These are phyloP conservation scores for Hemicordylus capensis DNA, from an alignment of 2,113 vertebrate species.

Conservation along the genomic window DNA sequence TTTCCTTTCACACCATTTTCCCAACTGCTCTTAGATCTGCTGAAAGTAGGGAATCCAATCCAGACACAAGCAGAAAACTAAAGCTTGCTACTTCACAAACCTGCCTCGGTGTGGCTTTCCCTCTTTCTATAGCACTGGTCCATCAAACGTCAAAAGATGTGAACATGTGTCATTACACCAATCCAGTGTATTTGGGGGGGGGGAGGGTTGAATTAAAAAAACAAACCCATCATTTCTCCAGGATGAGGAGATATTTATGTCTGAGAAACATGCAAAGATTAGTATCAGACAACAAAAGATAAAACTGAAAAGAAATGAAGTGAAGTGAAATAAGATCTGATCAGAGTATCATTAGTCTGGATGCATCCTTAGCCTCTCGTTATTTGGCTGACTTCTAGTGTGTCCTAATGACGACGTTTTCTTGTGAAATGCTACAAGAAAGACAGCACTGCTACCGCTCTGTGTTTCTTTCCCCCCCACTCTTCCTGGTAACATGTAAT, in stretches of 20 bases:
- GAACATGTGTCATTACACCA: neutral
- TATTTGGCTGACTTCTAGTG: neutral
- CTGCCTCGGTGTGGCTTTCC: neutral
- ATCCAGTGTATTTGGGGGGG: no score
- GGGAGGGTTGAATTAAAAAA: no score
- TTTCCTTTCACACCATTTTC: neutral
- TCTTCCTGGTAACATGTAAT: neutral
- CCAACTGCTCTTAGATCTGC: no score
- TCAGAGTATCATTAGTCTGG: no score
- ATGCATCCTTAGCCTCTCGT: neutral
- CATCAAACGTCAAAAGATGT: neutral
- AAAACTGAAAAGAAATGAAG: neutral
- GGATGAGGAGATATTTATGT: neutral
- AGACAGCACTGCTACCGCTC: neutral
- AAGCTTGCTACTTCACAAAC: neutral
- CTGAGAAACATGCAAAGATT: neutral
- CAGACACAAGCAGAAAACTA: neutral
- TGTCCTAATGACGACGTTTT: neutral
- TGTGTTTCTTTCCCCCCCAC: neutral
- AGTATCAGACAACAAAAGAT: neutral
- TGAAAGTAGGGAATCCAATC: no score
- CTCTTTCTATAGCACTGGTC: neutral
- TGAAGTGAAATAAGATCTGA: neutral
- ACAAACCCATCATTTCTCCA: neutral
- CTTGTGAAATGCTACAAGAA: neutral